Evolutionary conservation across 2,888 invertebrate genomes (phyloP).

Genomic region (Caradrina kadenii): DNA sequence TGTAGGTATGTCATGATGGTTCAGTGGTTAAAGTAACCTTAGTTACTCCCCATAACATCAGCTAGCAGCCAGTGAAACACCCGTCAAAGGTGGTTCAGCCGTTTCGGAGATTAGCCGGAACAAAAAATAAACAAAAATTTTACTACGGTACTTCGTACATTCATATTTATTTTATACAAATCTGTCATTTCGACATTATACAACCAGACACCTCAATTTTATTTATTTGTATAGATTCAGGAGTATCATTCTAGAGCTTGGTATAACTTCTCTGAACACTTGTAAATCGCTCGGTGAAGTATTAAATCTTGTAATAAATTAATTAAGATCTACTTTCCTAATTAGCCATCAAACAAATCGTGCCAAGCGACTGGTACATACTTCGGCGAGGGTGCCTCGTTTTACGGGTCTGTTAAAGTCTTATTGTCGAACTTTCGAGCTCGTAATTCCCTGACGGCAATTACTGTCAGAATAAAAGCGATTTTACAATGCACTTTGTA

Average conservation of each 20-base stretch:
- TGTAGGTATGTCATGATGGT: no score
- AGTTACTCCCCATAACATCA: no score
- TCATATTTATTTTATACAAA: no score
- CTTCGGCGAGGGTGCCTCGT: slow-evolving; percentile 65
- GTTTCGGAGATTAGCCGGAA: no score
- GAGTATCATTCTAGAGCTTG: not conserved
- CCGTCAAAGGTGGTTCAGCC: no score
- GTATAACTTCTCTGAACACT: slow-evolving; percentile 34
- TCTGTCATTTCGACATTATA: no score
- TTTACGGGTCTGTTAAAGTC: slow-evolving; percentile 79
- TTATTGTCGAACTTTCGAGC: slow-evolving; percentile 78
- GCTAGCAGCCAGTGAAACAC: no score
- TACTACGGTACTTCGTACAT: no score
- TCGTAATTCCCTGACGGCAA: slow-evolving; percentile 70
- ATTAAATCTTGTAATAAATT: slow-evolving; percentile 68
- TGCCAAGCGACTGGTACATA: slow-evolving; percentile 68
- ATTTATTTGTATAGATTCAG: not conserved
- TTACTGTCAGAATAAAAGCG: slow-evolving; percentile 66
- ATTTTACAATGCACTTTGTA: slow-evolving; percentile 55
- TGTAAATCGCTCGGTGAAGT: slow-evolving; percentile 64
- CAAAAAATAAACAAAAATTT: no score
- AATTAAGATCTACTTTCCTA: slow-evolving; percentile 72
- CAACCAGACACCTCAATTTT: no score
- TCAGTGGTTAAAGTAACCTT: no score
- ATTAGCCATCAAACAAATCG: slow-evolving; percentile 74